phyloP scores from a whole-genome alignment of 2,797 vertebrate genomes.

The Hipposideros larvatus region DNA sequence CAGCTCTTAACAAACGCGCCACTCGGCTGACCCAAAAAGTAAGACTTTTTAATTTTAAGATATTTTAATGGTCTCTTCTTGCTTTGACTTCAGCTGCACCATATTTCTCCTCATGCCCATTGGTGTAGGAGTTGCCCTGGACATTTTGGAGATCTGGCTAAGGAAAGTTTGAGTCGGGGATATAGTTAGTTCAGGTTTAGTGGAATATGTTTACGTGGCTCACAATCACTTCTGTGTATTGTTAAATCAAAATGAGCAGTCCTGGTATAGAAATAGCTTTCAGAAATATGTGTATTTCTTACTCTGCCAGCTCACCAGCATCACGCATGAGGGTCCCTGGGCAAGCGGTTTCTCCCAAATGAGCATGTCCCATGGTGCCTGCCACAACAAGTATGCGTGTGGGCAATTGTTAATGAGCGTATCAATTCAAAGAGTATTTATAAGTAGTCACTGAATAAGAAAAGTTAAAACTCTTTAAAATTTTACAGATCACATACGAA shows the following conservation, averaged over 20 bases:
- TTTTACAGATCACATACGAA: neutral
- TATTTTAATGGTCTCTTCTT: neutral
- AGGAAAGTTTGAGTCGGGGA: neutral
- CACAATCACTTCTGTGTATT: neutral
- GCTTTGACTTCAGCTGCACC: neutral
- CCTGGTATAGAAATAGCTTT: neutral
- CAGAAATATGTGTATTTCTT: neutral
- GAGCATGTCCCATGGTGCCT: too few relatives aligned
- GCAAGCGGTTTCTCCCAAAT: neutral
- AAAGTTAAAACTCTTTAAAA: conserved; percentile 10
- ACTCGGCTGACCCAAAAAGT: neutral
- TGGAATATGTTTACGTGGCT: neutral
- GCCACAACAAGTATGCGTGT: rapidly evolving
- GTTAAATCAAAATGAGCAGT: neutral
- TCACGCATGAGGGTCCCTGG: neutral
- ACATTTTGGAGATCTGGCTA: neutral
- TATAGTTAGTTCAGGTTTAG: neutral
- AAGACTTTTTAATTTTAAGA: neutral
- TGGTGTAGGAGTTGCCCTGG: neutral
- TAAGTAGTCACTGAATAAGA: neutral
- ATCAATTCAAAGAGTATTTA: neutral
- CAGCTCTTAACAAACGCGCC: too few relatives aligned
- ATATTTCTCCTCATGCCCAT: neutral
- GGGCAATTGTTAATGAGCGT: neutral
- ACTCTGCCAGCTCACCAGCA: neutral